Percentiles rank a stretch among this genome's conserved stretches.
These are phyloP conservation scores for Agriopis aurantiaria DNA, from an alignment of 2,888 invertebrate species.

Conservation along the genomic window DNA sequence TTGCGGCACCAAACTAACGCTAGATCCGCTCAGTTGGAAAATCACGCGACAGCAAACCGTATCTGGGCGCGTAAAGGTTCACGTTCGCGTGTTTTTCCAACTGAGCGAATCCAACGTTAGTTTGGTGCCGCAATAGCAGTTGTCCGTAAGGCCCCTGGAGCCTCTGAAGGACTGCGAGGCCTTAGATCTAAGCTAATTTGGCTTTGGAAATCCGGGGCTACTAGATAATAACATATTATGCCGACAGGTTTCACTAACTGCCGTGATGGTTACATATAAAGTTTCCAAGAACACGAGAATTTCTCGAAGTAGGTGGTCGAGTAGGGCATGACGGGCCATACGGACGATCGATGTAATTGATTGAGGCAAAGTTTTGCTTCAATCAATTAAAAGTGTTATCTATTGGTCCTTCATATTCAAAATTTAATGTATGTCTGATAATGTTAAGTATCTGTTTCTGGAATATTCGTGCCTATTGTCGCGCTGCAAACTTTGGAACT, in stretches of 20 bases:
- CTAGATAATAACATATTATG: constrained; percentile 20
- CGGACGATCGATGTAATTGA: constrained; percentile 56
- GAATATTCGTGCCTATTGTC: not conserved
- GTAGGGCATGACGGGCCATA: constrained; percentile 4
- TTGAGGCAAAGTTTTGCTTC: constrained; percentile 49
- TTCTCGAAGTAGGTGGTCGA: constrained; percentile 10
- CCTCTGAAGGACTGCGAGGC: no score
- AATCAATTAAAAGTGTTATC: constrained; percentile 47
- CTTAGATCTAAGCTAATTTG: not conserved
- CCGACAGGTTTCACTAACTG: constrained; percentile 14
- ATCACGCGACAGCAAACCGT: no score
- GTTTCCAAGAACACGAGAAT: constrained; percentile 18
- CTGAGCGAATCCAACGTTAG: no score
- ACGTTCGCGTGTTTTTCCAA: no score
- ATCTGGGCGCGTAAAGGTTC: no score
- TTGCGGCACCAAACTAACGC: no score
- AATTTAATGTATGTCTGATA: not conserved
- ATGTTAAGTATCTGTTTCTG: no score
- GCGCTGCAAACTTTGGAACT: not conserved
- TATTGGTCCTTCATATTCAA: constrained; percentile 2
- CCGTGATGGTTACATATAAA: constrained; percentile 30
- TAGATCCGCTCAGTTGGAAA: no score
- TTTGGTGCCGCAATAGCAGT: no score
- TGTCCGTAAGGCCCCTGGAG: no score
- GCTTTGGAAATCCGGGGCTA: not conserved